A percentile compares a stretch with the other conserved stretches of the same genome.
phyloP scores from a whole-genome alignment of 1,140 invertebrate species.

The Hylyphantes graminicola region DNA sequence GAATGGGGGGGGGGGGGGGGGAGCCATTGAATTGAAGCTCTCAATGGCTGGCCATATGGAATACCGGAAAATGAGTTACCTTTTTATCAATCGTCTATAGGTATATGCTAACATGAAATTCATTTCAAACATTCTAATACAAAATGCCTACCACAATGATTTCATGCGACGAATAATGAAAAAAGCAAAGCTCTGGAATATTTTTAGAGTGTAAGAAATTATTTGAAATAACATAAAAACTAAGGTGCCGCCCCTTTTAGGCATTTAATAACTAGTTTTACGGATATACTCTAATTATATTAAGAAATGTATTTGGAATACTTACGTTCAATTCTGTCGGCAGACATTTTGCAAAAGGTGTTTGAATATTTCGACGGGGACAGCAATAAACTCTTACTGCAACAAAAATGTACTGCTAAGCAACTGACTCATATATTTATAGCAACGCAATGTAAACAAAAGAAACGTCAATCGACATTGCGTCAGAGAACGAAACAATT shows the following conservation, averaged over 20 bases:
- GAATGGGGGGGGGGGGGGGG: no score
- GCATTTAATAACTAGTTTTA: background rate
- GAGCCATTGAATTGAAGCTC: no score
- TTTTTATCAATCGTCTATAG: no score
- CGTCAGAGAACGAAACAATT: no score
- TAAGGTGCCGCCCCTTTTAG: background rate
- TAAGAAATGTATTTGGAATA: background rate
- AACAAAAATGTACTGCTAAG: background rate
- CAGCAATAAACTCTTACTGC: background rate
- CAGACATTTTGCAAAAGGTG: background rate
- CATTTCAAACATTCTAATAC: no score
- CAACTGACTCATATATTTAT: slow-evolving; percentile 12
- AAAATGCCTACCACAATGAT: background rate
- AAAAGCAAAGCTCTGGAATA: background rate
- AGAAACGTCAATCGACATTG: background rate
- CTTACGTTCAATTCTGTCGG: background rate
- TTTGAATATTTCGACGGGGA: background rate
- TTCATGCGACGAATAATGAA: background rate
- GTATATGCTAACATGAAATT: no score
- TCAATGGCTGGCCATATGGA: no score
- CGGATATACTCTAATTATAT: background rate
- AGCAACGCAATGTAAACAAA: slow-evolving; percentile 10
- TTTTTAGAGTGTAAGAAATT: background rate
- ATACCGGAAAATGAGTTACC: no score
- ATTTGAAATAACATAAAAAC: background rate